These are phyloP conservation scores for Drosophila aff. DNA, from an alignment of 1,140 invertebrate genomes.

Conservation along the genomic window DNA sequence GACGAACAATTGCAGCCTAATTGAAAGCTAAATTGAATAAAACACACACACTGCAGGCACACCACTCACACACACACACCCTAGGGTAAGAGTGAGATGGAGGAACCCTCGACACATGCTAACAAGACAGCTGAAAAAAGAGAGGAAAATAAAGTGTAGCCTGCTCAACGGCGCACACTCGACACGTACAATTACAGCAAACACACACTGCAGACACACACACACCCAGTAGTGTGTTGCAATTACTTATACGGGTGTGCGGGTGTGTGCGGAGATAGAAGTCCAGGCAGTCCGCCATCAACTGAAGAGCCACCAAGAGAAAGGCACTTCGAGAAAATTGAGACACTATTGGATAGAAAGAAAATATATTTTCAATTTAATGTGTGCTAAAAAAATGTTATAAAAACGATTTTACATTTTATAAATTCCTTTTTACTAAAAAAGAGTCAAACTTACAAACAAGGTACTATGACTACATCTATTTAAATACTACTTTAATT, in stretches of 20 bases:
- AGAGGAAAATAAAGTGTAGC: conserved; percentile 68
- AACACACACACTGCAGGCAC: conserved; percentile 38
- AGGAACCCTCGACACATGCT: conserved; percentile 58
- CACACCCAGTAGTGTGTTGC: conserved; percentile 6
- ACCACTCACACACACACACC: conserved; percentile 12
- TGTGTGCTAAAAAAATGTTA: background rate
- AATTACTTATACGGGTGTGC: conserved; percentile 51
- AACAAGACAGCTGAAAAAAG: conserved; percentile 65
- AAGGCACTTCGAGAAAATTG: conserved; percentile 9
- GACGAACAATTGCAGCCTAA: conserved; percentile 83
- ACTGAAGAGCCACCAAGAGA: conserved; percentile 35
- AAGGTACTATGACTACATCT: too few species aligned
- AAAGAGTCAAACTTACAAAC: background rate
- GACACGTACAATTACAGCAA: conserved; percentile 74
- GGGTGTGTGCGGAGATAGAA: conserved; percentile 49
- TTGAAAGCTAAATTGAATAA: conserved; percentile 84
- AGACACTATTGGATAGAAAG: background rate
- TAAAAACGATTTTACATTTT: background rate
- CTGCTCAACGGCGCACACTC: conserved; percentile 72
- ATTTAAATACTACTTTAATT: too few species aligned
- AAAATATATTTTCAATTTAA: background rate
- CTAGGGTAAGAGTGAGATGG: background rate
- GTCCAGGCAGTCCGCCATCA: conserved; percentile 46
- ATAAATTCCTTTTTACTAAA: background rate
- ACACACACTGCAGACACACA: conserved; percentile 24